Evolutionary conservation across 2,113 vertebrate genomes (phyloP), one percentile per base, ranked within the genome.

Genomic region (Eupsittula cactorum): DNA sequence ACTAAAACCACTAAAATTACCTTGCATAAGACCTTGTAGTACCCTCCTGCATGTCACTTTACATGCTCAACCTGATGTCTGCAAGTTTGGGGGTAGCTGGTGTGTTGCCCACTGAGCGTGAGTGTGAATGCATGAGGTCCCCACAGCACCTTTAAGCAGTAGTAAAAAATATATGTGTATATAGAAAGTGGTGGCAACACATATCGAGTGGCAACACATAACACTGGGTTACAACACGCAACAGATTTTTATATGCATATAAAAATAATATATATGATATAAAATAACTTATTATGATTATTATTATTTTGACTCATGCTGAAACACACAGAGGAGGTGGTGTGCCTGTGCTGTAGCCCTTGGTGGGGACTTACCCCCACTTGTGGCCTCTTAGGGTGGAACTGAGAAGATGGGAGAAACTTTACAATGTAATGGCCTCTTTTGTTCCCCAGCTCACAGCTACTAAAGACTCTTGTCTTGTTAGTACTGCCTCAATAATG

Each of bases 41-140:
- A 18, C 13, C 11, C 35, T 82, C 49, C 42, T 18, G 14, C 14
- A 2, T 29, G 11, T 25, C 71, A 8, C 14, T 69, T 28, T 4
- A 21, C 46, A 2, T 11, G 35, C 42, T 63, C 74, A 59, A 8
- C 25, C 35, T 42, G 57, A 7, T 2, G 59, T 49, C 69, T 73
- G 71, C 6, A 6, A 41, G 62, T 19, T 8, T 2, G 4, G 29
- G 35, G 47, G 44, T 2, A 16, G 14, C 5, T 16, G 55, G 9
- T 16, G 25, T 1, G 3, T 2, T 16, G 21, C 10, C 39, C 25
- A 5, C 7, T 0, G 10, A 41, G n/a, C 24, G 4, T 2, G 29
- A 41, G 35, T 1, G 2, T 13, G 9, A 52, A 16, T 7, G 25
- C 33, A 5, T 3, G 41, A 39, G 27, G 19, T 35, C n/a, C 41